Evolutionary conservation across 2,888 invertebrate genomes (phyloP).

Genomic region (Microplitis deprimator): DNA sequence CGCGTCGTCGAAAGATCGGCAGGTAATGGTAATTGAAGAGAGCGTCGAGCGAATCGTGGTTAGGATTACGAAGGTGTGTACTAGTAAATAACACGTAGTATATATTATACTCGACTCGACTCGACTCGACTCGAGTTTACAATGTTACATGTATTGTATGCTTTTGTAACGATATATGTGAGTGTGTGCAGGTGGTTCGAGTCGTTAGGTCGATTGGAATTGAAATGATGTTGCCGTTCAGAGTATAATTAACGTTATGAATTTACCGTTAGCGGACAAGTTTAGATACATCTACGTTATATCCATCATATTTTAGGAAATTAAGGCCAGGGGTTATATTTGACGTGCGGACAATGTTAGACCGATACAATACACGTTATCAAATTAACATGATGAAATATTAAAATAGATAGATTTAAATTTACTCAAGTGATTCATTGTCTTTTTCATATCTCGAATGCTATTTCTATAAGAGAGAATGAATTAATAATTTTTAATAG

Average conservation of each 20-base stretch:
- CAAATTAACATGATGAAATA: too few species aligned
- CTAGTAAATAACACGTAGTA: background rate
- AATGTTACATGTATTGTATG: background rate
- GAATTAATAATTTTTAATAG: too few species aligned
- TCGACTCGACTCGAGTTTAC: background rate
- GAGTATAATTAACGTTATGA: constrained; percentile 40
- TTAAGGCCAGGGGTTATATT: background rate
- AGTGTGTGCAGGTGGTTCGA: constrained; percentile 14
- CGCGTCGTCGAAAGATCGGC: constrained; percentile 43
- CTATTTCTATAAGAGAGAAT: too few species aligned
- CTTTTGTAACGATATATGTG: background rate
- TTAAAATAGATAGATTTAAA: too few species aligned
- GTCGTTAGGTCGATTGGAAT: constrained; percentile 35
- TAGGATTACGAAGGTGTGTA: constrained; percentile 26
- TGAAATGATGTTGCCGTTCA: constrained; percentile 28
- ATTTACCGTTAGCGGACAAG: constrained; percentile 36
- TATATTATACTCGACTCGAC: constrained; percentile 3
- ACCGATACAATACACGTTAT: too few species aligned
- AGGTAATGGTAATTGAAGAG: constrained; percentile 50
- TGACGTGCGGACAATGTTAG: too few species aligned
- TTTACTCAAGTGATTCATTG: too few species aligned
- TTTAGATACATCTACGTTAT: constrained; percentile 32
- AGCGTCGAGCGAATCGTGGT: constrained; percentile 33
- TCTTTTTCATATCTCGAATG: too few species aligned
- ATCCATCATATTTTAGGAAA: constrained; percentile 31